These are phyloP conservation scores for Eulemur mongoz DNA, from an alignment of 2,797 vertebrate genomes.

Conservation along the genomic window DNA sequence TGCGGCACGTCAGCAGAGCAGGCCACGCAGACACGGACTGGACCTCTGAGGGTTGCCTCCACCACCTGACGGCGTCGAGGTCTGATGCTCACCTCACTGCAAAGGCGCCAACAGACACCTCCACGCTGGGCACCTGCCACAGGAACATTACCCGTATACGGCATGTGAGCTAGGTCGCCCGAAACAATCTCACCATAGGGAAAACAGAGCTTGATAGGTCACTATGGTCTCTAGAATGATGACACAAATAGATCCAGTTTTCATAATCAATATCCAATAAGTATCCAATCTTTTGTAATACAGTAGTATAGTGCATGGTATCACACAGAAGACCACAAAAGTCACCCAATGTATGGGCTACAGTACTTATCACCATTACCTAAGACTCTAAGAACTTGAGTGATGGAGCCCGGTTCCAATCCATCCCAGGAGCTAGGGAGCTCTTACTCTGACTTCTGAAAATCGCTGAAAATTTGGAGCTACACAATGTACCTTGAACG, in stretches of 20 bases:
- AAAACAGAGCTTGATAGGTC: not conserved
- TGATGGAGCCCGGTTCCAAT: not conserved
- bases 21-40: accelerated
- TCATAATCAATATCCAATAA: no score
- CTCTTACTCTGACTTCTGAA: not conserved
- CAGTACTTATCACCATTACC: not conserved
- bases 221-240: not conserved
- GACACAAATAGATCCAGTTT: not conserved
- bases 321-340: not conserved
- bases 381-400: no score
- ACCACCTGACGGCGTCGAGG: accelerated
- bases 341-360: accelerated
- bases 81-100: accelerated
- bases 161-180: accelerated
- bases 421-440: not conserved
- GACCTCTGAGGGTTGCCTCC: accelerated
- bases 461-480: not conserved
- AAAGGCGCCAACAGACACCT: no score
- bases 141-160: accelerated
- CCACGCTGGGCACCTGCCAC: accelerated
- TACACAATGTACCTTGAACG: accelerated
- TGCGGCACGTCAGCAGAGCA: accelerated
- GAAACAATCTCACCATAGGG: not conserved
- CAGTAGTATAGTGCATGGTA: accelerated
- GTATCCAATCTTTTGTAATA: not conserved